Percentiles rank a stretch among this genome's conserved stretches.
phyloP scores from a whole-genome alignment of 2,797 vertebrate genomes.

The Syngnathus rostellatus region DNA sequence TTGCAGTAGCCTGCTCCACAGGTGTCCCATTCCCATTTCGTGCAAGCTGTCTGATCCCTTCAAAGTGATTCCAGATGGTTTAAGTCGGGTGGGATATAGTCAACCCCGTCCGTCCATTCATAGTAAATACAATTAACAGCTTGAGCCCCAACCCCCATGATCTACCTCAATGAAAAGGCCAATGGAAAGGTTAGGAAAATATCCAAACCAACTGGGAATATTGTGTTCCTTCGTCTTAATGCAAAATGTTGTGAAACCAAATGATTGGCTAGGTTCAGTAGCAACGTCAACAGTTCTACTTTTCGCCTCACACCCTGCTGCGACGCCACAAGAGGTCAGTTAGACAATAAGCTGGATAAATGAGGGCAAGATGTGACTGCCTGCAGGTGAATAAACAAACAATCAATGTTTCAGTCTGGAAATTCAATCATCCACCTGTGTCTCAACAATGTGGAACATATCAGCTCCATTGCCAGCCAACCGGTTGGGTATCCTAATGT shows the following conservation, averaged over 20 bases:
- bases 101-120: slow-evolving; percentile 47
- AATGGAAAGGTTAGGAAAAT: slow-evolving; percentile 61
- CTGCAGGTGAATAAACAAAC: slow-evolving; percentile 42
- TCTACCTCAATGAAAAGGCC: slow-evolving; percentile 56
- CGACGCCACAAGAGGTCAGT: slow-evolving; percentile 18
- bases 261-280: slow-evolving; percentile 37
- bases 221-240: slow-evolving; percentile 60
- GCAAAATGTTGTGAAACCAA: slow-evolving; percentile 57
- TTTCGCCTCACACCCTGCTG: slow-evolving; percentile 29
- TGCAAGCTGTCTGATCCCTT: slow-evolving; percentile 63
- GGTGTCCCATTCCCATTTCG: slow-evolving; percentile 61
- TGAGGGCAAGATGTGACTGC: slow-evolving; percentile 19
- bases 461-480: slow-evolving; percentile 81
- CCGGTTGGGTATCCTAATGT: slow-evolving; percentile 86
- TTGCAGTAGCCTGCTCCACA: slow-evolving; percentile 52
- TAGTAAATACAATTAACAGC: slow-evolving; percentile 67
- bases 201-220: slow-evolving; percentile 39
- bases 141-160: slow-evolving; percentile 41
- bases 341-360: slow-evolving; percentile 15
- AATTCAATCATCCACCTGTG: slow-evolving; percentile 73
- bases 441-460: slow-evolving; percentile 86
- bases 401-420: slow-evolving; percentile 29
- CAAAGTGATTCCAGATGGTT: slow-evolving; percentile 71
- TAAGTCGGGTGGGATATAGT: slow-evolving; percentile 55
- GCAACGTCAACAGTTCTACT: slow-evolving; percentile 47